Percentiles rank a stretch among this genome's conserved stretches.
These are phyloP conservation scores for Halcyon chelicuti DNA, from an alignment of 2,797 vertebrate species.

Conservation along the genomic window DNA sequence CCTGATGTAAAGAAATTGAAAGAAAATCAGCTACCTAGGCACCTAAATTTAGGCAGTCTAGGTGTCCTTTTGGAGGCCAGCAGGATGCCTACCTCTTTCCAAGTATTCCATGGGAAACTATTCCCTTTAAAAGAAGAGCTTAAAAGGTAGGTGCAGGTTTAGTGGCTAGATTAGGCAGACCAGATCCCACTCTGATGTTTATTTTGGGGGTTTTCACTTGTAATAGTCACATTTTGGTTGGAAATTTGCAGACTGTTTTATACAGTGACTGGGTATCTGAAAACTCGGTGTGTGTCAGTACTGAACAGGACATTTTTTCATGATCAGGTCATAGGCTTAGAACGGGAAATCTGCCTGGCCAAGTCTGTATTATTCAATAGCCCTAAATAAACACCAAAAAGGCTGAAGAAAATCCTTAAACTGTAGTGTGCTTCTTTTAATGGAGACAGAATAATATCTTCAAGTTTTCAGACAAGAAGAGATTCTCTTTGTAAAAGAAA, in stretches of 20 bases:
- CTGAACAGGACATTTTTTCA: conserved; percentile 33
- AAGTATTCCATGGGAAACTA: background rate
- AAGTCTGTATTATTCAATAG: conserved; percentile 1
- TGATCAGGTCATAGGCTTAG: conserved; percentile 15
- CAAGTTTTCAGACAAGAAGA: background rate
- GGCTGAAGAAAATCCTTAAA: background rate
- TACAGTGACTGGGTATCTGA: background rate
- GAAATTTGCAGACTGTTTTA: conserved; percentile 5
- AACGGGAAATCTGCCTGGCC: background rate
- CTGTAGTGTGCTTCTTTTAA: background rate
- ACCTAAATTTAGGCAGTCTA: background rate
- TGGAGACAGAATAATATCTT: background rate
- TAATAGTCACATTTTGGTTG: background rate
- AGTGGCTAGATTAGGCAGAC: background rate
- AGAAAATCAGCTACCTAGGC: background rate
- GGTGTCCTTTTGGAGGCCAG: background rate
- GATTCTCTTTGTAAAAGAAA: background rate
- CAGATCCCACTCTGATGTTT: background rate
- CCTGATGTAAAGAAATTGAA: background rate
- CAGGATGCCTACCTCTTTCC: background rate
- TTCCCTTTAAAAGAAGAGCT: background rate
- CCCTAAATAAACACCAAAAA: background rate
- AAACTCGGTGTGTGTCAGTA: background rate
- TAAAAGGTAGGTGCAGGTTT: background rate
- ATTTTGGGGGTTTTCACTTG: background rate